Evolutionary conservation across 2,888 invertebrate genomes (phyloP).

Genomic region (Sipha maydis): DNA sequence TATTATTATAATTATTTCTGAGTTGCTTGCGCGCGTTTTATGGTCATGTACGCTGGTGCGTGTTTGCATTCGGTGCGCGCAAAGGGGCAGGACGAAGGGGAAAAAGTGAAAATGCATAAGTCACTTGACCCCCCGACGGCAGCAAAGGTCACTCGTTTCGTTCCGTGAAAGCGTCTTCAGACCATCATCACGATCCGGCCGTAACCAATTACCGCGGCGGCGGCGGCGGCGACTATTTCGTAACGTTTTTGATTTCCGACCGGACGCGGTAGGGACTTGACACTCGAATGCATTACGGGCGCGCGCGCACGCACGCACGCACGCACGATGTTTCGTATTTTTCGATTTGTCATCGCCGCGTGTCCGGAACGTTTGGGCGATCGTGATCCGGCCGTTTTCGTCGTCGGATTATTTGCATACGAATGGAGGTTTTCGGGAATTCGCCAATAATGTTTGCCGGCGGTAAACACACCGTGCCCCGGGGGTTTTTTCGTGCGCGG

Average conservation of each 20-base stretch:
- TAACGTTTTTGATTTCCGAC: constrained; percentile 20
- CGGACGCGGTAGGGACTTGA: not conserved
- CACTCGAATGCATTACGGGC: not conserved
- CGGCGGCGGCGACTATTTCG: not conserved
- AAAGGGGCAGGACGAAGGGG: not conserved
- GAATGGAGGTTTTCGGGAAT: constrained; percentile 25
- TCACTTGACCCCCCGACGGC: constrained; percentile 5
- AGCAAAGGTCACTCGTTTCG: constrained; percentile 39
- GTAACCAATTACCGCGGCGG: constrained; percentile 41
- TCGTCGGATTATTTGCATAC: constrained; percentile 40
- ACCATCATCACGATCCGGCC: constrained; percentile 31
- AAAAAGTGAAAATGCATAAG: constrained; percentile 57
- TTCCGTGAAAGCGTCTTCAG: constrained; percentile 47
- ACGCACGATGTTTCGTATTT: not conserved
- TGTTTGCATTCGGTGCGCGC: not conserved
- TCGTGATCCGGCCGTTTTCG: constrained; percentile 45
- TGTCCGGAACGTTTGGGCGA: not conserved
- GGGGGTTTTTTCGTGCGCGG: too few relatives aligned
- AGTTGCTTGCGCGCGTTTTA: not conserved
- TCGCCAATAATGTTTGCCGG: constrained; percentile 26
- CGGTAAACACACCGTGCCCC: not conserved
- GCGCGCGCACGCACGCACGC: not conserved
- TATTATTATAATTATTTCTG: too few relatives aligned
- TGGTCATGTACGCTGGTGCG: not conserved
- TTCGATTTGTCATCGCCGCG: constrained; percentile 44